Conservation (phyloP, 53 echinoderm and acorn worm species). For the Antedon mediterranea region DNA sequence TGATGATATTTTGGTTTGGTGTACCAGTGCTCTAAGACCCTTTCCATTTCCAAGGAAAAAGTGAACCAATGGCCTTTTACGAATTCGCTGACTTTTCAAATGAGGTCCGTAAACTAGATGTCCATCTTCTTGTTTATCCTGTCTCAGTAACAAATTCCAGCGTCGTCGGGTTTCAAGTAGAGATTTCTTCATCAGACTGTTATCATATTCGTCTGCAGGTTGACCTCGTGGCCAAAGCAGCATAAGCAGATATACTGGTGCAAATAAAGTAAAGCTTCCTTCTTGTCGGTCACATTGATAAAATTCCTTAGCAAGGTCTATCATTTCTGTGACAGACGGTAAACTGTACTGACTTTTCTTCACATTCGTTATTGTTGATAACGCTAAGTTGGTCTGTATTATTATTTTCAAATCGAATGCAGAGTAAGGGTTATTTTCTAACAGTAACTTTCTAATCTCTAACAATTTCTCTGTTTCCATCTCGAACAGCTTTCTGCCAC, state of each 20-base stretch:
- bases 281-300: neutral
- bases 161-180: neutral
- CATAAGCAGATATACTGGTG: slow-evolving; percentile 29
- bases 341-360: neutral
- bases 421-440: slow-evolving; percentile 4
- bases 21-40: neutral
- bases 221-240: slow-evolving; percentile 27
- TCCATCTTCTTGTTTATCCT: neutral
- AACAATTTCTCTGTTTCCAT: neutral
- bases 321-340: neutral
- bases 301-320: neutral
- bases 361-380: slow-evolving; percentile 1
- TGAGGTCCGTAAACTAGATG: neutral
- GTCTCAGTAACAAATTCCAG: neutral
- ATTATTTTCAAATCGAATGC: slow-evolving; percentile 26
- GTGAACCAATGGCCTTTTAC: neutral
- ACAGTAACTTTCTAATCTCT: neutral
- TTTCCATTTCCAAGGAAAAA: neutral
- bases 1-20: neutral
- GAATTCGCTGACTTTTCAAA: neutral
- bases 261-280: neutral
- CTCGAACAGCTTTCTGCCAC: too few relatives aligned
- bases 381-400: slow-evolving; percentile 22
- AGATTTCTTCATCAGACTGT: neutral
- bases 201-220: neutral